Evolutionary conservation across 2,113 vertebrate species (phyloP).

Genomic region (Bos taurus): DNA sequence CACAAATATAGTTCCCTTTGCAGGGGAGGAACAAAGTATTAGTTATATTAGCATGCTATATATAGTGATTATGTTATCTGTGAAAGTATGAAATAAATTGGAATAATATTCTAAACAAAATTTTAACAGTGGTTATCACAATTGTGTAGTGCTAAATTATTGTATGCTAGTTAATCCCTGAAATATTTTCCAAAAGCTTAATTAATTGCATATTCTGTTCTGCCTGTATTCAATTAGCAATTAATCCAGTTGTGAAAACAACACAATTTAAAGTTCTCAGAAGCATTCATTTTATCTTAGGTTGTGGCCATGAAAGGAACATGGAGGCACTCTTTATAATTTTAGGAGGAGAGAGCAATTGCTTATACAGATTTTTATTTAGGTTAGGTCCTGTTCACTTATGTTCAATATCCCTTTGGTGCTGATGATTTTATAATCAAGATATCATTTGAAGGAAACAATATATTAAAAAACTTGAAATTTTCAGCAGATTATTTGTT

Average conservation of each 20-base stretch:
- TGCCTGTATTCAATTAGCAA: not conserved
- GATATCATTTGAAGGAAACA: not conserved
- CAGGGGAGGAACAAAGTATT: too few relatives aligned
- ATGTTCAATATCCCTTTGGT: not conserved
- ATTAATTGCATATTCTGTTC: not conserved
- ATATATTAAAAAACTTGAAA: not conserved
- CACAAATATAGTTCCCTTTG: not conserved
- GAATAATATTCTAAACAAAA: not conserved
- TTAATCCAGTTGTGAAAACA: not conserved
- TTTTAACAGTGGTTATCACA: not conserved
- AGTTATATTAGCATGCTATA: not conserved
- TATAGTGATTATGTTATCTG: not conserved
- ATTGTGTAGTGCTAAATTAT: not conserved
- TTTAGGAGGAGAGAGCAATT: not conserved
- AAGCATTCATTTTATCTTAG: not conserved
- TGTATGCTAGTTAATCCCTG: not conserved
- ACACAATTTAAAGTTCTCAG: not conserved
- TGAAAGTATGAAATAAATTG: not conserved
- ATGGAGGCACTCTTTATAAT: not conserved
- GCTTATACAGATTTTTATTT: fast-evolving
- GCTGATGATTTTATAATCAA: not conserved
- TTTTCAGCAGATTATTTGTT: not conserved
- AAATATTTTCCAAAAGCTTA: not conserved
- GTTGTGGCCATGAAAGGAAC: not conserved
- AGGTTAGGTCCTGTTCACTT: not conserved